These are phyloP conservation scores for Pygocentrus nattereri DNA, from an alignment of 2,797 vertebrate genomes.

Conservation along the genomic window DNA sequence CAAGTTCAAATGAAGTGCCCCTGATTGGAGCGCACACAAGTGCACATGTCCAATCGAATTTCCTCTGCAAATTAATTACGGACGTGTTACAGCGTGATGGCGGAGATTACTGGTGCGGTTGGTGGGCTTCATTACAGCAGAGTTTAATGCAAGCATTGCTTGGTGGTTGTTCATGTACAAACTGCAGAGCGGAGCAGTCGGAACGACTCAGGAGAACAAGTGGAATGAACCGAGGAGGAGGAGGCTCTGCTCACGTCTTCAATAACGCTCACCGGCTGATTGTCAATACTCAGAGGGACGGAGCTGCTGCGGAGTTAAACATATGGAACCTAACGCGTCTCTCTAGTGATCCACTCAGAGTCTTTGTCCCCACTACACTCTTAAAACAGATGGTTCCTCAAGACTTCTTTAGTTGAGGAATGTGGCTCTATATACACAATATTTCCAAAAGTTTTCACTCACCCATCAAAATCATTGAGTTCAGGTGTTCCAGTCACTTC, in stretches of 20 bases:
- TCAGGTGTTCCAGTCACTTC: no score
- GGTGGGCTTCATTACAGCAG: constrained; percentile 20
- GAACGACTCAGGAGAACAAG: not conserved
- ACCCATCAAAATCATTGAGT: no score
- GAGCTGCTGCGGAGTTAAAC: not conserved
- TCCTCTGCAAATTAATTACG: constrained; percentile 71
- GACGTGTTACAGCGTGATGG: constrained; percentile 49
- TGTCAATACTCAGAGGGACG: not conserved
- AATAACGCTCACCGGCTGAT: not conserved
- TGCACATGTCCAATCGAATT: constrained; percentile 61
- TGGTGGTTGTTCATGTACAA: constrained; percentile 38
- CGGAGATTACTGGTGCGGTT: constrained; percentile 43
- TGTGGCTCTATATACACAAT: no score
- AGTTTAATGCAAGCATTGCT: constrained; percentile 62
- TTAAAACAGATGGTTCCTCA: no score
- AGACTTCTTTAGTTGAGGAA: no score
- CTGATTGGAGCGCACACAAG: constrained; percentile 51
- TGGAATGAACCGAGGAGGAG: not conserved
- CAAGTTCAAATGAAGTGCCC: constrained; percentile 68
- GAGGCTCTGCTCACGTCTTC: not conserved
- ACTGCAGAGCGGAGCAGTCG: constrained; percentile 14
- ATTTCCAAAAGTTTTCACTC: no score
- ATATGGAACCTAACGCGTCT: not conserved
- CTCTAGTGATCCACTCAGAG: no score
- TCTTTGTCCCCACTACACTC: no score